These are phyloP conservation scores for Ennomos erosarius DNA, from an alignment of 2,888 invertebrate species.

Conservation along the genomic window DNA sequence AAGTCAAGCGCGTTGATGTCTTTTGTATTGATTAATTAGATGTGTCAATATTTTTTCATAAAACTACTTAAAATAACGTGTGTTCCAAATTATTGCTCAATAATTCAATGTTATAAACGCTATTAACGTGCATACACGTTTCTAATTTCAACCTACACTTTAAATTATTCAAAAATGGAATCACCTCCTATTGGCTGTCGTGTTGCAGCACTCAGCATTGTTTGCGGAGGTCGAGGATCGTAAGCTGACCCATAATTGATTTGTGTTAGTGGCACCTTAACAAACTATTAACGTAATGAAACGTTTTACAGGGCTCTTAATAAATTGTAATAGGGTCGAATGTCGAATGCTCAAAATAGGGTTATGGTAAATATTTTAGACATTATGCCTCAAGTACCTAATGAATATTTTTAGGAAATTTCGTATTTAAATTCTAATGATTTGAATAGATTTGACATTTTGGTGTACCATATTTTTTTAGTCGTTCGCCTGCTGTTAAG, in stretches of 20 bases:
- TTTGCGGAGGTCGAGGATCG: slow-evolving; percentile 61
- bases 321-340: slow-evolving; percentile 24
- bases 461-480: too few relatives aligned
- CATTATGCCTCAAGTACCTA: too few relatives aligned
- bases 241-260: slow-evolving; percentile 69
- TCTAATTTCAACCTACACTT: neutral
- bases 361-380: too few relatives aligned
- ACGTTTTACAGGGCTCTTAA: slow-evolving; percentile 37
- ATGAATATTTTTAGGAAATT: too few relatives aligned
- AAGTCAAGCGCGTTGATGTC: slow-evolving; percentile 25
- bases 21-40: slow-evolving; percentile 18
- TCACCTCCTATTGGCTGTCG: slow-evolving; percentile 7
- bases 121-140: too few relatives aligned
- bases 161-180: slow-evolving; percentile 21
- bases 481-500: too few relatives aligned
- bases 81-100: neutral
- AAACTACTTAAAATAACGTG: slow-evolving; percentile 1
- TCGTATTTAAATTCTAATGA: too few relatives aligned
- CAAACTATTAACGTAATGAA: slow-evolving; percentile 45
- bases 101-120: neutral
- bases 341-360: neutral
- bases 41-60: too few relatives aligned
- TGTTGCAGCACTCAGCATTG: slow-evolving; percentile 58
- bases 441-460: too few relatives aligned
- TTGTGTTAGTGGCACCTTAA: slow-evolving; percentile 56